Conservation (phyloP, 2,797 vertebrate genomes). For the Perodicticus potto region DNA sequence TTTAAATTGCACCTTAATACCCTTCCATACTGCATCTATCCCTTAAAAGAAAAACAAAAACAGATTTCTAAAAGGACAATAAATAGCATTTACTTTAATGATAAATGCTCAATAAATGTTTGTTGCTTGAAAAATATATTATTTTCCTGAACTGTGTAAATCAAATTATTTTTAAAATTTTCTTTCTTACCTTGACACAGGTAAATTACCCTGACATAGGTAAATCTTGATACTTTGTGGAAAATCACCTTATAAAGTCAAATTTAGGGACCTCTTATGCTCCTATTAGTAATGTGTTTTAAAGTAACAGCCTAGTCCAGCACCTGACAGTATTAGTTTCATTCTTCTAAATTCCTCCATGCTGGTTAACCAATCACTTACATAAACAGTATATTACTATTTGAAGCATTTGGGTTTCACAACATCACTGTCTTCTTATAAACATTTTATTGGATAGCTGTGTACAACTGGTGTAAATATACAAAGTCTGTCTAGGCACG, state of each 20-base stretch:
- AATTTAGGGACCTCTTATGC: slow-evolving; percentile 42
- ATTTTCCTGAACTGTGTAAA: slow-evolving; percentile 51
- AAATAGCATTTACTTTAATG: slow-evolving; percentile 55
- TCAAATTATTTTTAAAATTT: slow-evolving; percentile 15
- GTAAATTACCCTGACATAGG: background rate
- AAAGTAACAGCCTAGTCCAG: slow-evolving; percentile 74
- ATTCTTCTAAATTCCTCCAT: slow-evolving; percentile 78
- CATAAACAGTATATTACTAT: slow-evolving; percentile 83
- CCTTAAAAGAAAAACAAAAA: background rate
- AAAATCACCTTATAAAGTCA: slow-evolving; percentile 41
- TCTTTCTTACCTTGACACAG: slow-evolving; percentile 45
- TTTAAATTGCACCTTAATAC: slow-evolving; percentile 50
- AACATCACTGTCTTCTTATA: slow-evolving; percentile 84
- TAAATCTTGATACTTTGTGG: slow-evolving; percentile 57
- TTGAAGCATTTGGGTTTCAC: slow-evolving; percentile 84
- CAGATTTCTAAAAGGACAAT: slow-evolving; percentile 34
- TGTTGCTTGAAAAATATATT: slow-evolving; percentile 13
- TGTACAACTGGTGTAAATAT: slow-evolving; percentile 85
- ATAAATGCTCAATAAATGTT: slow-evolving; percentile 41
- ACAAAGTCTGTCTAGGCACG: slow-evolving; percentile 84
- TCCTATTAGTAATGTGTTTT: slow-evolving; percentile 47
- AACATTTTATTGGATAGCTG: slow-evolving; percentile 71
- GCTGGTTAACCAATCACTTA: slow-evolving; percentile 86
- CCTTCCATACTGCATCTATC: slow-evolving; percentile 7
- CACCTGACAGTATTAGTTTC: slow-evolving; percentile 76